phyloP scores from a whole-genome alignment of 1,140 invertebrate genomes.

The Triops longicaudatus region DNA sequence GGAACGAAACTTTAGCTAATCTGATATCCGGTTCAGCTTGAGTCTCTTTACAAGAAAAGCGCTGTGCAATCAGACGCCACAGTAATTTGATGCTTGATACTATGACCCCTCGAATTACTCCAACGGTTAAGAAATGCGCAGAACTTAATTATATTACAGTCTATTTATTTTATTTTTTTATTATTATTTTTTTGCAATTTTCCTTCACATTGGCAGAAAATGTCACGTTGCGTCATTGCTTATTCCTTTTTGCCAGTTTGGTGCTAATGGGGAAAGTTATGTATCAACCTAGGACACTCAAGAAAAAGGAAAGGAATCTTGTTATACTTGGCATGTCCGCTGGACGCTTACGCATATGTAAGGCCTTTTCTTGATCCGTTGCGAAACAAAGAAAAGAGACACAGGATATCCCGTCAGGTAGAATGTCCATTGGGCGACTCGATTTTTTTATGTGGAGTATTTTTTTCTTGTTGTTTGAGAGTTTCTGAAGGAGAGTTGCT shows the following conservation, averaged over 20 bases:
- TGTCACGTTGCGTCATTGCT: neutral
- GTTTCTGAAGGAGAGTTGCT: neutral
- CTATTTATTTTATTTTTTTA: too few species aligned
- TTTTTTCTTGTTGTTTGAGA: neutral
- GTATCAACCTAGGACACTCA: neutral
- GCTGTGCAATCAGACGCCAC: too few species aligned
- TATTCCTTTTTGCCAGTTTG: neutral
- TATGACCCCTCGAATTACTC: too few species aligned
- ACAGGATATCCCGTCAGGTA: conserved; percentile 11
- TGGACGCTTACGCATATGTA: neutral
- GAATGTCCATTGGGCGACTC: neutral
- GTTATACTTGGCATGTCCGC: neutral
- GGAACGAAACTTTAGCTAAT: too few species aligned
- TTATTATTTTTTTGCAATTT: too few species aligned
- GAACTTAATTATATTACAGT: too few species aligned
- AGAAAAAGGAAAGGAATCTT: neutral
- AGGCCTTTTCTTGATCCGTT: neutral
- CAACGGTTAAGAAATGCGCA: too few species aligned
- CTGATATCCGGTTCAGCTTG: too few species aligned
- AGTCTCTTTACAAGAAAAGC: too few species aligned
- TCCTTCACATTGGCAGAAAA: too few species aligned
- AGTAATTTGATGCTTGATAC: too few species aligned
- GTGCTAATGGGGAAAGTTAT: neutral
- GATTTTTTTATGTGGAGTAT: neutral
- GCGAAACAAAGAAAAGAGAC: neutral